Conservation (phyloP, 1,140 invertebrate species). For the Rhizoglyphus robini region DNA sequence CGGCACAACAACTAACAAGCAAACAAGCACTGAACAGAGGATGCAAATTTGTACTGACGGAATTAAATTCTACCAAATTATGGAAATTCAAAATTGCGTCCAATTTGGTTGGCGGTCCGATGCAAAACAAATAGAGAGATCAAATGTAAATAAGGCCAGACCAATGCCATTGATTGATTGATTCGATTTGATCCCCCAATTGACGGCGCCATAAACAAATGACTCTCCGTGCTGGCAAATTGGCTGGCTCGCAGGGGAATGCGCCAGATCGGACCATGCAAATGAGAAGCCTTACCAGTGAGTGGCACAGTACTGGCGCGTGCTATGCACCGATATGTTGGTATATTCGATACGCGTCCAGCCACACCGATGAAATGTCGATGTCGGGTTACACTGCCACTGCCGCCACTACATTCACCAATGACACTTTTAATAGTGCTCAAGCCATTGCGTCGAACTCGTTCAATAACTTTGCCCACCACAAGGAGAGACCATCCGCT, state of each 20-base stretch:
- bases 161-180: neutral
- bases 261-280: neutral
- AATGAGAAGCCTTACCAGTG: neutral
- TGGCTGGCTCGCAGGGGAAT: neutral
- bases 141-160: conserved; percentile 8
- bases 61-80: conserved; percentile 4
- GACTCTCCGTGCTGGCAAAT: neutral
- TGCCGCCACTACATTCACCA: too few relatives aligned
- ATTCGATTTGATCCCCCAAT: conserved; percentile 9
- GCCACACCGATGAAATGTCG: neutral
- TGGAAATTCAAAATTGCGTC: conserved; percentile 5
- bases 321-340: neutral
- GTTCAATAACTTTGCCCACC: too few relatives aligned
- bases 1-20: neutral
- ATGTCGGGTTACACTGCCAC: too few relatives aligned
- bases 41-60: neutral
- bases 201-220: conserved; percentile 3
- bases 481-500: neutral
- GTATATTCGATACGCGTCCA: neutral
- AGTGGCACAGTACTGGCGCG: neutral
- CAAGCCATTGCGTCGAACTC: neutral
- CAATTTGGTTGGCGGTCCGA: neutral
- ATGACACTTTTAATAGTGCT: too few relatives aligned
- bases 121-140: conserved; percentile 9
- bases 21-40: neutral